phyloP scores from a whole-genome alignment of 35 echinoderm and acorn worm species.

The Anneissia japonica region DNA sequence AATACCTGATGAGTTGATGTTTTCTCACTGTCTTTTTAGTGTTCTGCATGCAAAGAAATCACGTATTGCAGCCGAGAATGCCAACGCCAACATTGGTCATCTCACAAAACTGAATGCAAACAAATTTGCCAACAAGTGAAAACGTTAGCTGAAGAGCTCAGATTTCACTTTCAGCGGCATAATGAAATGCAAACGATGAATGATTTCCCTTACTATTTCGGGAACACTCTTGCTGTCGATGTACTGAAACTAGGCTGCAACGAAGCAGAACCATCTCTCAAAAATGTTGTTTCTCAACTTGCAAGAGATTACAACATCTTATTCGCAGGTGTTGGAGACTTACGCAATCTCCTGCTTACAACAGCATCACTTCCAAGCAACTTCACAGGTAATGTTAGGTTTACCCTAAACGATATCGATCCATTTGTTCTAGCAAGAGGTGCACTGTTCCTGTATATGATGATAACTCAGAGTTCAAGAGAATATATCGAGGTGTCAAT shows the following conservation, averaged over 20 bases:
- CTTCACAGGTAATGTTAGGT: slow-evolving; percentile 36
- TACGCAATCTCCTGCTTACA: slow-evolving; percentile 41
- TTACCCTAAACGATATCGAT: slow-evolving; percentile 48
- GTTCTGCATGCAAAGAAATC: slow-evolving; percentile 11
- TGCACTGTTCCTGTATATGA: slow-evolving; percentile 58
- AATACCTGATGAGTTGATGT: no score
- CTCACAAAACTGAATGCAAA: slow-evolving; percentile 9
- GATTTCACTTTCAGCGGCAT: no score
- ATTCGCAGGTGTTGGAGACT: slow-evolving; percentile 39
- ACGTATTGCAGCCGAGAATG: slow-evolving; percentile 31
- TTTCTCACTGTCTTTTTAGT: slow-evolving; percentile 5
- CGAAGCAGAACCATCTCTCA: slow-evolving; percentile 7
- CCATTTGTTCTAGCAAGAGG: slow-evolving; percentile 55
- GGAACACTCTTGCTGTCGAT: slow-evolving; percentile 54
- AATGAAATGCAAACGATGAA: not conserved
- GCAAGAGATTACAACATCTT: slow-evolving; percentile 25
- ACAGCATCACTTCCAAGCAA: slow-evolving; percentile 38
- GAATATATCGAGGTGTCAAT: not conserved
- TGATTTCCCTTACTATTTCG: slow-evolving; percentile 27
- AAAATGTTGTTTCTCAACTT: not conserved
- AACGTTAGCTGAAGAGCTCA: not conserved
- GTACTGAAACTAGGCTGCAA: slow-evolving; percentile 41
- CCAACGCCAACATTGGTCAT: slow-evolving; percentile 1
- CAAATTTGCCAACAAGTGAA: not conserved
- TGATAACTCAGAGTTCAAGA: not conserved